phyloP scores from a whole-genome alignment of 1,140 invertebrate genomes.

The Aricia agestis region DNA sequence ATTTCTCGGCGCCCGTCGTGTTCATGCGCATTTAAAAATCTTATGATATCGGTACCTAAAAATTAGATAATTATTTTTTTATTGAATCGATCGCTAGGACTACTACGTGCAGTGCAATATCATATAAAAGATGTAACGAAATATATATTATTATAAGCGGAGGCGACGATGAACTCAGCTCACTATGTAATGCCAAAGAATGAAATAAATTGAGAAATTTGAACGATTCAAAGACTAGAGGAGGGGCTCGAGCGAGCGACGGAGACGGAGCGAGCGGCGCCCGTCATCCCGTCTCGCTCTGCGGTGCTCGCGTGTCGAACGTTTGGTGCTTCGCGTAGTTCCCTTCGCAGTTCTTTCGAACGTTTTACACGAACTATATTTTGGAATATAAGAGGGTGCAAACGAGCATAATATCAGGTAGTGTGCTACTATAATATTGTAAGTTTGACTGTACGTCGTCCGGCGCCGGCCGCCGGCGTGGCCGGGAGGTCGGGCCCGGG shows the following conservation, averaged over 20 bases:
- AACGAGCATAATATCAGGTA: conserved; percentile 63
- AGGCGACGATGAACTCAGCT: conserved; percentile 55
- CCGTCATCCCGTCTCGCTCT: too few species aligned
- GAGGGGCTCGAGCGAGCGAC: background rate
- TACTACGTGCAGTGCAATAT: conserved; percentile 11
- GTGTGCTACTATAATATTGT: conserved; percentile 60
- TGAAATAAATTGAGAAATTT: conserved; percentile 37
- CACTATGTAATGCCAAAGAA: conserved; percentile 75
- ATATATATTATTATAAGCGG: conserved; percentile 38
- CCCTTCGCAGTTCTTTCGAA: conserved; percentile 49
- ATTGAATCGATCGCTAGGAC: conserved; percentile 1
- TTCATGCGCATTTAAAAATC: conserved; percentile 24
- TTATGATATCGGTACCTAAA: conserved; percentile 28
- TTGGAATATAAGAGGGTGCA: conserved; percentile 54
- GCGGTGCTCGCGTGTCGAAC: conserved; percentile 31
- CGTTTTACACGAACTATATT: conserved; percentile 53
- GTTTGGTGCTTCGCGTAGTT: conserved; percentile 41
- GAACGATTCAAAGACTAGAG: conserved; percentile 28
- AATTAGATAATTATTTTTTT: conserved; percentile 17
- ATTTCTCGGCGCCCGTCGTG: conserved; percentile 36
- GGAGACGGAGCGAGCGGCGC: conserved; percentile 21
- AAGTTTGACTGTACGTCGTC: conserved; percentile 45
- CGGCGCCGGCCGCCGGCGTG: too few species aligned
- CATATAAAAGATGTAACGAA: conserved; percentile 30
- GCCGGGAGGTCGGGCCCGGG: background rate